Evolutionary conservation across 2,797 vertebrate species (phyloP), one percentile per base, ranked within the genome.

Genomic region (Poecilia wingei): DNA sequence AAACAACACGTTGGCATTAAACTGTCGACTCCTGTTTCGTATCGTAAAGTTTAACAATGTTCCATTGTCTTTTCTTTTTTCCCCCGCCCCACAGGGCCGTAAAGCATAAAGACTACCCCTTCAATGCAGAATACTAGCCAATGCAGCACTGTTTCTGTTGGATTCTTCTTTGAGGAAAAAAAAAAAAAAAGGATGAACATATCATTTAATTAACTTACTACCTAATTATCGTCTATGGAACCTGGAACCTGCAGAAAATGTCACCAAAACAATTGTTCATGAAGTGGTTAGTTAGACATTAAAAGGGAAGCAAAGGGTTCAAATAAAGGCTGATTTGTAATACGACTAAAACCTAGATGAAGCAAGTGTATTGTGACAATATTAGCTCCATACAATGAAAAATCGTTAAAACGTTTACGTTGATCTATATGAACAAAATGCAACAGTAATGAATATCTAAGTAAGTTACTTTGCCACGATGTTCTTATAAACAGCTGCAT

Each of bases 31-130:
- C 3, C 33, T 39, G 18, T 18, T 61, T 61, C 31, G 31, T 18
- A 16, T 8, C 14, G 6, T 61, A 12, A 61, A 18, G 31, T 33
- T n/a, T 10, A 64, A 64, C 61, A 5, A 3, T 69, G 20, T 77
- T 74, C 22, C 49, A 53, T 53, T 22, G 20, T 53, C 20, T 51
- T 51, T 51, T 49, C 8, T 80, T 39, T 25, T 77, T 70, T 76
- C 36, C 77, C 46, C 47, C 73, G 1, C 78, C n/a, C 79, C 41
- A 64, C 87, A 95, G 94, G 95, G 91, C 81, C 18, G 36, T 77
- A 4, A 90, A 92, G 16, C 94, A 95, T 87, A 95, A 94, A 87
- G 94, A 95, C 82, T 95, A 49, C 82, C 94, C 94, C 10, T 76
- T 93, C 46, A 87, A 90, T 64, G n/a, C 82, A 46, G 91, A 95